Conservation (phyloP, 2,888 invertebrate species). For the Yponomeuta evonymella region DNA sequence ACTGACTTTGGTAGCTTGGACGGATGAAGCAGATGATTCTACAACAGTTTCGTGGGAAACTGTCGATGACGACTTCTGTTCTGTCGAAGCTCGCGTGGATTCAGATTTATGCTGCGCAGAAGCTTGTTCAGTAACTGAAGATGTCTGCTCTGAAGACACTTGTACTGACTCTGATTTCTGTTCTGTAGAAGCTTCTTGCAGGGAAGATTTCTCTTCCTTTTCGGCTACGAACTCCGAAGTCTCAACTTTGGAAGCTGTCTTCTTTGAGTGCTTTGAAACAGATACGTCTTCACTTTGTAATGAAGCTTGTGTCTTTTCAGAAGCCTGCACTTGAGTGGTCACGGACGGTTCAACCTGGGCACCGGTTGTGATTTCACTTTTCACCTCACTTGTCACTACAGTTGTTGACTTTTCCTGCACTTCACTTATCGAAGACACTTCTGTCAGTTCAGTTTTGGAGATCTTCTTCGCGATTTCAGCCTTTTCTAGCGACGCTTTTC, state of each 20-base stretch:
- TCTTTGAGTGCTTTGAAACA: conserved; percentile 13
- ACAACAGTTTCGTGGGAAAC: neutral
- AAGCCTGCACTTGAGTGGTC: conserved; percentile 41
- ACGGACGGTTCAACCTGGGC: conserved; percentile 54
- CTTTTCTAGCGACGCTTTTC: conserved; percentile 57
- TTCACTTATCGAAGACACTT: conserved; percentile 41
- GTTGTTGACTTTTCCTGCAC: conserved; percentile 36
- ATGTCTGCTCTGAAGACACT: conserved; percentile 16
- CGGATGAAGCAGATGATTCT: neutral
- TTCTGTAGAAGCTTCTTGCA: conserved; percentile 17
- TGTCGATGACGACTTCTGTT: conserved; percentile 1
- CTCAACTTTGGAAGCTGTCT: conserved; percentile 30
- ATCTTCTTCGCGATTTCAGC: conserved; percentile 49
- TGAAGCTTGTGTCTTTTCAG: conserved; percentile 30
- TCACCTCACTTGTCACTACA: conserved; percentile 32
- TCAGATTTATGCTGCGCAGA: conserved; percentile 1
- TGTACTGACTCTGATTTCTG: conserved; percentile 21
- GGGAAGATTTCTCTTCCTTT: conserved; percentile 16
- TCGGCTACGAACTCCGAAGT: conserved; percentile 4
- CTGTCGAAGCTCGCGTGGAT: neutral
- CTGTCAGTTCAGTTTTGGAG: conserved; percentile 52
- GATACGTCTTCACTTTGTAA: conserved; percentile 20
- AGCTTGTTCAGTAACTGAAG: conserved; percentile 16
- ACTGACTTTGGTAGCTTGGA: neutral
- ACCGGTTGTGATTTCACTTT: conserved; percentile 47